Conservation (phyloP, 2,797 vertebrate species). For the Phrynocephalus vlangalii region DNA sequence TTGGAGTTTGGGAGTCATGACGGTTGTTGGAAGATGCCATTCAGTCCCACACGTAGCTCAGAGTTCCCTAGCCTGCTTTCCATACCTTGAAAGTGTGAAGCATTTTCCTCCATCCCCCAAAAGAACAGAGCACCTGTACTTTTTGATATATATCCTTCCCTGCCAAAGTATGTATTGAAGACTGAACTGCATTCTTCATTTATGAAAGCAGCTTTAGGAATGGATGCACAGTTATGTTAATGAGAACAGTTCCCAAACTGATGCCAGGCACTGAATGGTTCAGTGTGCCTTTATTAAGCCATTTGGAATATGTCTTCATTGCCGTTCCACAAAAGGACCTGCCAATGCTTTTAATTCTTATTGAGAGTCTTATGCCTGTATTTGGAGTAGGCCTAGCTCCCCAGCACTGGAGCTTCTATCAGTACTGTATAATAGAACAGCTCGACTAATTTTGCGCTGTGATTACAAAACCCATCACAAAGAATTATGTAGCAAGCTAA, state of each 20-base stretch:
- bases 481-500: conserved; percentile 69
- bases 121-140: neutral
- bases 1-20: neutral
- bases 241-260: conserved; percentile 51
- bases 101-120: no score
- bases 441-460: conserved; percentile 62
- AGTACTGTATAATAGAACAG: conserved; percentile 61
- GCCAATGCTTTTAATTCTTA: conserved; percentile 64
- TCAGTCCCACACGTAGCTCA: neutral
- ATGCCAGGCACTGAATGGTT: conserved; percentile 41
- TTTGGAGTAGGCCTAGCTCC: conserved; percentile 48
- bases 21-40: neutral
- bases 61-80: neutral
- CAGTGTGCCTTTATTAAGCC: conserved; percentile 56
- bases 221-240: conserved; percentile 49
- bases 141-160: neutral
- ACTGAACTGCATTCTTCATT: neutral
- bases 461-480: conserved; percentile 73
- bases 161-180: neutral
- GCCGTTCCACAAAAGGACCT: conserved; percentile 60
- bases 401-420: conserved; percentile 54
- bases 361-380: conserved; percentile 62
- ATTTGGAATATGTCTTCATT: conserved; percentile 68
- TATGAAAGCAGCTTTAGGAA: neutral
- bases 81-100: no score